These are phyloP conservation scores for Sinocyclocheilus rhinocerous DNA, from an alignment of 2,113 vertebrate species.

Conservation along the genomic window DNA sequence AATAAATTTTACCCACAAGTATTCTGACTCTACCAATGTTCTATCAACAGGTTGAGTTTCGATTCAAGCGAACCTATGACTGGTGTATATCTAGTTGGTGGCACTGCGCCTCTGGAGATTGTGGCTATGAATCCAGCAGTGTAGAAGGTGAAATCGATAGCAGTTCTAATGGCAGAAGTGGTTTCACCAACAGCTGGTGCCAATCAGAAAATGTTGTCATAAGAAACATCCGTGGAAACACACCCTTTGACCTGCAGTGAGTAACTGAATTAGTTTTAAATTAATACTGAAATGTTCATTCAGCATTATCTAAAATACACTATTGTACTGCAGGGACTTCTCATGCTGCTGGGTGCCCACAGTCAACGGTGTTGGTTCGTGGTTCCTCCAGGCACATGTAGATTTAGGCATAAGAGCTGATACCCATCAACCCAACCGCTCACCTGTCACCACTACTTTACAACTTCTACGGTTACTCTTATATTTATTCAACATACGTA, in stretches of 20 bases:
- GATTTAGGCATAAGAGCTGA: slow-evolving; percentile 75
- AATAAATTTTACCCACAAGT: background rate
- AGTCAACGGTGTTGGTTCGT: background rate
- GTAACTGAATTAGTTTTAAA: slow-evolving; percentile 1
- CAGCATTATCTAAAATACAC: background rate
- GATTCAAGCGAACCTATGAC: slow-evolving; percentile 51
- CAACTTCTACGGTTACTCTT: slow-evolving; percentile 68
- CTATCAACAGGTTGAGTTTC: slow-evolving; percentile 61
- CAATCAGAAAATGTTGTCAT: slow-evolving; percentile 62
- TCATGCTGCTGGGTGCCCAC: slow-evolving; percentile 50
- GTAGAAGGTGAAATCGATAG: slow-evolving; percentile 35
- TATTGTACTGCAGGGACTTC: background rate
- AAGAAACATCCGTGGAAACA: slow-evolving; percentile 57
- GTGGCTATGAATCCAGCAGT: slow-evolving; percentile 1
- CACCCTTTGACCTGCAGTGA: slow-evolving; percentile 66
- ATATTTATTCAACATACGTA: background rate
- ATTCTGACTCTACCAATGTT: background rate
- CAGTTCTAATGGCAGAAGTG: background rate
- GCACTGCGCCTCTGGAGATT: slow-evolving; percentile 51
- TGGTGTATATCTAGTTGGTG: background rate
- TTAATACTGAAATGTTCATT: background rate
- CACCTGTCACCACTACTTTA: slow-evolving; percentile 64
- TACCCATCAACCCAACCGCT: slow-evolving; percentile 67
- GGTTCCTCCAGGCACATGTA: slow-evolving; percentile 57
- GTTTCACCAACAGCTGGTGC: slow-evolving; percentile 59